Evolutionary conservation across 37 sponge, comb jelly and placozoan species (phyloP).

Genomic region (Halichondria panicea): DNA sequence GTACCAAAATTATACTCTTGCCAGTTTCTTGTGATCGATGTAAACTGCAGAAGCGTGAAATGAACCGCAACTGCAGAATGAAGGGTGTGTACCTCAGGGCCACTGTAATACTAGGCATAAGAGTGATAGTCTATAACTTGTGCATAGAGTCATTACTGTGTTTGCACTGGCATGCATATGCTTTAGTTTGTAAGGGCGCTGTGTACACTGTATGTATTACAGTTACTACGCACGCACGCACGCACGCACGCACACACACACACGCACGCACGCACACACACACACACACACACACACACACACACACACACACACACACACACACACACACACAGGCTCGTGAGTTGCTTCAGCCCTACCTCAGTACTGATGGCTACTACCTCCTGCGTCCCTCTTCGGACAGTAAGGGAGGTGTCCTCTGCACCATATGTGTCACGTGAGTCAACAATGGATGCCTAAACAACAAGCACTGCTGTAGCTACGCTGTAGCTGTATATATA

Average conservation of each 20-base stretch:
- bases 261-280: conserved; percentile 4
- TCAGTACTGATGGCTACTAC: conserved; percentile 44
- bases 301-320: conserved; percentile 70
- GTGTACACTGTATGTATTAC: no score
- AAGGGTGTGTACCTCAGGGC: no score
- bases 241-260: conserved; percentile 5
- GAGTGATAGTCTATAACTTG: no score
- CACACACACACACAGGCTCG: conserved; percentile 23
- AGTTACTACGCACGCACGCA: conserved; percentile 9
- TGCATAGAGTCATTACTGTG: background rate
- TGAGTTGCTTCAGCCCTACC: conserved; percentile 34
- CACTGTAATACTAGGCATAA: no score
- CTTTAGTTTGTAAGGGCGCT: no score
- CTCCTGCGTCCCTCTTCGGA: conserved; percentile 30
- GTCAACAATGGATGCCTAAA: background rate
- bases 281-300: conserved; percentile 49
- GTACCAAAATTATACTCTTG: no score
- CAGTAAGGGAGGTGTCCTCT: conserved; percentile 28
- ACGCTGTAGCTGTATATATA: background rate
- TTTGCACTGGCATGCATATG: background rate
- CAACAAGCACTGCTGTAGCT: background rate
- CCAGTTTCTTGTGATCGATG: no score
- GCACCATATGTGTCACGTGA: conserved; percentile 66
- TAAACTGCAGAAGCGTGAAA: no score
- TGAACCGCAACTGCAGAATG: no score